Percentiles rank a stretch among this genome's conserved stretches.
Conservation (phyloP, 2,888 invertebrate species). For the Tipula unca region DNA sequence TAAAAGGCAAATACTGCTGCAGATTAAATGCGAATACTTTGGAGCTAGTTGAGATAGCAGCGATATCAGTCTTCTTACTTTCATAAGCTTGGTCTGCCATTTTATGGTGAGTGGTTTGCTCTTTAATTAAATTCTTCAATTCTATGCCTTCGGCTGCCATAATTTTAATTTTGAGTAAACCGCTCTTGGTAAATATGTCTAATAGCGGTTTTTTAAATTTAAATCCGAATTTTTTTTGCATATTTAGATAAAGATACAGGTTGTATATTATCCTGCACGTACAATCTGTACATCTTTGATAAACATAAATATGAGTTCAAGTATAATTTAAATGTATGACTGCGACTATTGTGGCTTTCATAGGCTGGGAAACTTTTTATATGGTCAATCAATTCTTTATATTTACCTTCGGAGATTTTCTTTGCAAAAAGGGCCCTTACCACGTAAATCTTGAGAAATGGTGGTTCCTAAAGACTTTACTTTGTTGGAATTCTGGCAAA, state of each 20-base stretch:
- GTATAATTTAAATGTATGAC: slow-evolving; percentile 18
- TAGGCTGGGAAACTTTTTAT: slow-evolving; percentile 25
- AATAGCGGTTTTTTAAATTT: slow-evolving; percentile 18
- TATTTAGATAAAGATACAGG: slow-evolving; percentile 22
- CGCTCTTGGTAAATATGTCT: neutral
- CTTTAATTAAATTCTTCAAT: neutral
- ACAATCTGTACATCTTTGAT: no score
- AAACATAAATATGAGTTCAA: no score
- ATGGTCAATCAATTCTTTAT: slow-evolving; percentile 21
- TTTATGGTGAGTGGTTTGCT: neutral
- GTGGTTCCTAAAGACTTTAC: no score
- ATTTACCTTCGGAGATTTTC: slow-evolving; percentile 20
- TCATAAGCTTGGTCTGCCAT: neutral
- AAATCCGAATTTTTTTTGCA: slow-evolving; percentile 21
- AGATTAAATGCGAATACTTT: no score
- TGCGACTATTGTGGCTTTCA: slow-evolving; percentile 23
- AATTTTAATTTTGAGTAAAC: neutral
- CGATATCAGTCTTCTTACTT: neutral
- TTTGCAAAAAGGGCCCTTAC: no score
- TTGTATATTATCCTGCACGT: no score
- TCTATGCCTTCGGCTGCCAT: neutral
- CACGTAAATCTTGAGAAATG: no score
- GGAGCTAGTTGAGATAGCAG: no score
- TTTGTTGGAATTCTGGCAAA: no score
- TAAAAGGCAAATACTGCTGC: no score